These are phyloP conservation scores for Mesochorus sp. DNA, from an alignment of 2,888 invertebrate species.

Conservation along the genomic window DNA sequence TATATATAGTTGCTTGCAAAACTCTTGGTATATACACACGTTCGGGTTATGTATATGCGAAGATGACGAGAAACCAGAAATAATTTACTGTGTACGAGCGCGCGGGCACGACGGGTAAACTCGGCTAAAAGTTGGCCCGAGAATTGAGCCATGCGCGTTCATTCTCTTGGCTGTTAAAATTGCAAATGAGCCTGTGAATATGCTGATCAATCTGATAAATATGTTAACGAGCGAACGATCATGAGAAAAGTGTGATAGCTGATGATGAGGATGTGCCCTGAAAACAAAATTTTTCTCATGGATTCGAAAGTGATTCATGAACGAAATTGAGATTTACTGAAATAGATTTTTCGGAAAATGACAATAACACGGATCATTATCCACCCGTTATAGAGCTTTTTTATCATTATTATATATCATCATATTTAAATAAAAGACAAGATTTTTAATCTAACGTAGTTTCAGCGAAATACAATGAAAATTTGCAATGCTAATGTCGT, in stretches of 20 bases:
- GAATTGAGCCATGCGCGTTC: conserved; percentile 10
- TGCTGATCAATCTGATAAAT: conserved; percentile 62
- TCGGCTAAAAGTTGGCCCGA: conserved; percentile 28
- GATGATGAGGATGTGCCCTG: not conserved
- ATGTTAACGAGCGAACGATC: conserved; percentile 48
- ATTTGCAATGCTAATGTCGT: too few species aligned
- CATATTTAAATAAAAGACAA: too few species aligned
- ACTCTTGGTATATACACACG: not conserved
- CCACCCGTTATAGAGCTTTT: too few species aligned
- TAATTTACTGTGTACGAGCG: conserved; percentile 8
- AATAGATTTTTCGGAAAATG: too few species aligned
- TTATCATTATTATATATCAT: too few species aligned
- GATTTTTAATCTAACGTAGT: too few species aligned
- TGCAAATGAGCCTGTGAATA: conserved; percentile 59
- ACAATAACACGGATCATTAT: too few species aligned
- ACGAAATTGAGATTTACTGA: too few species aligned
- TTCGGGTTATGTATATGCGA: not conserved
- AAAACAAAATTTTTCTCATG: not conserved
- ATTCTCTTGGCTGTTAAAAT: conserved; percentile 54
- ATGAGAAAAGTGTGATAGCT: not conserved
- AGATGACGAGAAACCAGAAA: not conserved
- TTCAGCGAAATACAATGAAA: too few species aligned
- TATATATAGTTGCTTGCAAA: not conserved
- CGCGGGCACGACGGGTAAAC: conserved; percentile 3
- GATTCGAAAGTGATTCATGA: not conserved